Evolutionary conservation across 2,888 invertebrate genomes (phyloP).

Genomic region (Lingula anatina): DNA sequence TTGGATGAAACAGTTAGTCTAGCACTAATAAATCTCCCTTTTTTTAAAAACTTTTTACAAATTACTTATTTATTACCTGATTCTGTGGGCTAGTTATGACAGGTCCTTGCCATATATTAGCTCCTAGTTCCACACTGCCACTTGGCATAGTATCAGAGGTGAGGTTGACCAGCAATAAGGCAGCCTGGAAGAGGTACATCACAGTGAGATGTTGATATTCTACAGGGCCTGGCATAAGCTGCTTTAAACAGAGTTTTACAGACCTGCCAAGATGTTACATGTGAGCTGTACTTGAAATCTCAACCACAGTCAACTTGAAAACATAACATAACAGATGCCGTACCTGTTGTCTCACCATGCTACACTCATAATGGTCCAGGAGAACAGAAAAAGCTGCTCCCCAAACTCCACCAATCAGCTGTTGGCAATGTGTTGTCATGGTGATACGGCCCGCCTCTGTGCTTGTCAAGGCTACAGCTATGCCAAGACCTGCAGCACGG

Average conservation of each 20-base stretch:
- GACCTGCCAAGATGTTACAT: too few species aligned
- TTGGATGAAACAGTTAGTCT: too few species aligned
- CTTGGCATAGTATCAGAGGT: conserved; percentile 40
- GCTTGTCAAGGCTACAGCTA: conserved; percentile 42
- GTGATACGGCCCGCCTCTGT: conserved; percentile 40
- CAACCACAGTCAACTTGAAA: too few species aligned
- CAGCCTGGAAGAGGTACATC: conserved; percentile 32
- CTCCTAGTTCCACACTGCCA: conserved; percentile 21
- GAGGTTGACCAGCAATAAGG: conserved; percentile 39
- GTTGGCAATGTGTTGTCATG: conserved; percentile 43
- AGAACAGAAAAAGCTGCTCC: conserved; percentile 45
- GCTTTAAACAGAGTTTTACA: too few species aligned
- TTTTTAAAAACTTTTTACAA: neutral
- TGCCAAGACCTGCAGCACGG: conserved; percentile 45
- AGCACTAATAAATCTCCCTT: neutral
- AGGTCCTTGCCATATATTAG: conserved; percentile 38
- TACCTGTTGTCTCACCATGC: conserved; percentile 49
- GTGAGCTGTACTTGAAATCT: too few species aligned
- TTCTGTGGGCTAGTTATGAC: conserved; percentile 41
- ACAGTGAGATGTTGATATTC: too few species aligned
- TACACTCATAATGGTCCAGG: conserved; percentile 46
- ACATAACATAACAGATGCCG: too few species aligned
- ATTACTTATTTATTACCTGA: conserved; percentile 19
- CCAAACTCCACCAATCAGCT: conserved; percentile 49
- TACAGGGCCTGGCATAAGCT: too few species aligned